Percentiles rank a stretch among this genome's conserved stretches.
phyloP scores from a whole-genome alignment of 2,797 vertebrate genomes.

The Catharus ustulatus region DNA sequence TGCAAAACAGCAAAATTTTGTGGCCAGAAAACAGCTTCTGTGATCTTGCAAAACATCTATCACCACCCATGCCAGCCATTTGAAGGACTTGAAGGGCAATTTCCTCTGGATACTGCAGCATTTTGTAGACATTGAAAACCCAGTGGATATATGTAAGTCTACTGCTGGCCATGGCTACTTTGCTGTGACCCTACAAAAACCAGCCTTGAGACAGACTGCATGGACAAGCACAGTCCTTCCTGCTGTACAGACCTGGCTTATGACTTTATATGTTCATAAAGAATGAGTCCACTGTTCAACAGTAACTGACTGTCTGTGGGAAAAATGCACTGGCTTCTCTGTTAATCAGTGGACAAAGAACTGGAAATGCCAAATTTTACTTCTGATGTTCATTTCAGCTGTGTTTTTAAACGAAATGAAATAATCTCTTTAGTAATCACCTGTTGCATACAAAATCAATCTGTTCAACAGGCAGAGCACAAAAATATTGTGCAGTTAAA shows the following conservation, averaged over 20 bases:
- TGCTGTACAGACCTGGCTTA: background rate
- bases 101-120: background rate
- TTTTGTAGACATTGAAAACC: background rate
- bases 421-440: background rate
- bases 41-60: background rate
- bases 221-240: background rate
- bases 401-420: background rate
- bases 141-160: background rate
- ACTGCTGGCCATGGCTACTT: background rate
- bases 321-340: background rate
- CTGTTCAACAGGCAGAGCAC: background rate
- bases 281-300: background rate
- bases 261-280: background rate
- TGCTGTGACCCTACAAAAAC: accelerated
- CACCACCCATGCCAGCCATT: accelerated
- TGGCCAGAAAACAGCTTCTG: background rate
- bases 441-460: background rate
- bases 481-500: background rate
- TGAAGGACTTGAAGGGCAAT: background rate
- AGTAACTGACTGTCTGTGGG: background rate
- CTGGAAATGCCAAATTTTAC: background rate
- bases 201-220: background rate
- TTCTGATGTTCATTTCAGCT: background rate
- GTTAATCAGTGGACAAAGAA: background rate
- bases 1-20: background rate